These are phyloP conservation scores for Artemia sinica DNA, from an alignment of 2,888 invertebrate species.

Conservation along the genomic window DNA sequence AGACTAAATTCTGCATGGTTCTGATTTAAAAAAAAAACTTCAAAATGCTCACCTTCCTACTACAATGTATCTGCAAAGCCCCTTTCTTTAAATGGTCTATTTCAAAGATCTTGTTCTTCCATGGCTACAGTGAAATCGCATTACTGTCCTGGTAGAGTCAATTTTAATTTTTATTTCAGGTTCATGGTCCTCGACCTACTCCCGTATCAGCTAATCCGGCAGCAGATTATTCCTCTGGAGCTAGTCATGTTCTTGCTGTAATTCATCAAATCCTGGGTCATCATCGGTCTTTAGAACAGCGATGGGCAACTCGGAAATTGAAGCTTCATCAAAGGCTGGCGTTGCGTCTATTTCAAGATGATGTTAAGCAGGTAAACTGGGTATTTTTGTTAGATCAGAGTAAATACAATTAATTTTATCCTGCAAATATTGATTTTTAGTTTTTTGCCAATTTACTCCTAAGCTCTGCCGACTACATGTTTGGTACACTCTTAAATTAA, in stretches of 20 bases:
- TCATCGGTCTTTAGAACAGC: slow-evolving; percentile 76
- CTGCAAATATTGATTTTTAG: slow-evolving; percentile 7
- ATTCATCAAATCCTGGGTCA: slow-evolving; percentile 92
- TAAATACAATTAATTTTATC: background rate
- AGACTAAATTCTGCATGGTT: too few species aligned
- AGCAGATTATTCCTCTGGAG: slow-evolving; percentile 89
- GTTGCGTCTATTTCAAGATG: slow-evolving; percentile 80
- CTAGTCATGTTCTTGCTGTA: slow-evolving; percentile 85
- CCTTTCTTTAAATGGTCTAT: too few species aligned
- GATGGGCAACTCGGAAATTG: slow-evolving; percentile 86
- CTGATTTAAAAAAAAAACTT: too few species aligned
- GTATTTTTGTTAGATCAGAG: background rate
- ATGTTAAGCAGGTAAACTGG: slow-evolving; percentile 71
- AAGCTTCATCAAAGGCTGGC: slow-evolving; percentile 86
- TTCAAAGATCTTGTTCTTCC: too few species aligned
- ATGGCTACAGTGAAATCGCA: too few species aligned
- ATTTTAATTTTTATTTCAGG: background rate
- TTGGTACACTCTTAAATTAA: background rate
- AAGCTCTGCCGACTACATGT: background rate
- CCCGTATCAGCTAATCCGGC: slow-evolving; percentile 46
- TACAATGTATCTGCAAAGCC: too few species aligned
- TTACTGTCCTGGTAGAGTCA: too few species aligned
- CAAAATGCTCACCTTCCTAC: too few species aligned
- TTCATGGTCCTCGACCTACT: slow-evolving; percentile 16
- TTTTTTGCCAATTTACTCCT: background rate